These are phyloP conservation scores for Tupaia chinensis DNA, from an alignment of 2,113 vertebrate species.

Conservation along the genomic window DNA sequence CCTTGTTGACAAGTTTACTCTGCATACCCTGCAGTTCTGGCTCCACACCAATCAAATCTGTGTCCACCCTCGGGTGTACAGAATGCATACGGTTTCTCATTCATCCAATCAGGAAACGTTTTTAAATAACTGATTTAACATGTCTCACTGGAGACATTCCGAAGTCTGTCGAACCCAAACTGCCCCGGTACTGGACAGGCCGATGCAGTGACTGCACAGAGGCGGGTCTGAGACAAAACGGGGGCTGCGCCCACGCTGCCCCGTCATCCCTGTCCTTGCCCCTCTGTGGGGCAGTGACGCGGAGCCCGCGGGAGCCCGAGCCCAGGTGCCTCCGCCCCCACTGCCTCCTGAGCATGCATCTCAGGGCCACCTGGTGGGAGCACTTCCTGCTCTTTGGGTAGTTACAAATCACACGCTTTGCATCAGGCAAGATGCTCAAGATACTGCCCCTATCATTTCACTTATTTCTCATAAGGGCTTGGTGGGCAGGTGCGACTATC, in stretches of 20 bases:
- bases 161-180: neutral
- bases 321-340: no score
- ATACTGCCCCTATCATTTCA: neutral
- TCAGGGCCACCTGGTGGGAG: neutral
- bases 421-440: neutral
- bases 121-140: neutral
- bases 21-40: neutral
- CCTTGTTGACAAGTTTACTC: neutral
- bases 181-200: neutral
- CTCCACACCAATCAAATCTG: neutral
- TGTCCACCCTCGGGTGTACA: accelerated
- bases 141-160: neutral
- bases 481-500: neutral
- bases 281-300: no score
- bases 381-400: neutral
- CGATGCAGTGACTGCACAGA: neutral
- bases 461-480: neutral
- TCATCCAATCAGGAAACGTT: neutral
- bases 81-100: neutral
- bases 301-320: no score
- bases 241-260: no score
- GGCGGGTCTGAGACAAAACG: no score
- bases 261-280: no score
- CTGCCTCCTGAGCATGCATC: no score
- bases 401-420: neutral